phyloP scores from a whole-genome alignment of 2,797 vertebrate species.

The Catamblyrhynchus diadema region DNA sequence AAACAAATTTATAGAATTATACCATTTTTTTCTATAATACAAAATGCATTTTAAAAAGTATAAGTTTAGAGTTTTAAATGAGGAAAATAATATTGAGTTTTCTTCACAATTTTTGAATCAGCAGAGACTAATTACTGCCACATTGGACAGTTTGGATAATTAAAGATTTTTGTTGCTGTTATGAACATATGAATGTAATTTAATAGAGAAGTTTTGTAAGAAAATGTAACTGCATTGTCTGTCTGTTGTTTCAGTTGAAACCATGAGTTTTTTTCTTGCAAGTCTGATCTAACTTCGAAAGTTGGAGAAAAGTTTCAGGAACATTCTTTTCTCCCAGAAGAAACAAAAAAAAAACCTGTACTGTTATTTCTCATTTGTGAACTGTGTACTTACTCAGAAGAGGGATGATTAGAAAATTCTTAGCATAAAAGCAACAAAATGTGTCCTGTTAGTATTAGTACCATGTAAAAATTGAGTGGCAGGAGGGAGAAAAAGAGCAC shows the following conservation, averaged over 20 bases:
- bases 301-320: constrained; percentile 3
- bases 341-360: background rate
- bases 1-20: background rate
- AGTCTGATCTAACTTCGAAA: constrained; percentile 2
- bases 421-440: background rate
- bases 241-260: constrained; percentile 28
- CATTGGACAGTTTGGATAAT: constrained; percentile 39
- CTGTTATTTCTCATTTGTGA: background rate
- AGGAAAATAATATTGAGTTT: background rate
- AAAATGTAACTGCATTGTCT: constrained; percentile 45
- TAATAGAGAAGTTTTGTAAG: constrained; percentile 47
- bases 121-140: constrained; percentile 47
- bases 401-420: background rate
- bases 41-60: background rate
- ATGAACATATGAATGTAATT: constrained; percentile 56
- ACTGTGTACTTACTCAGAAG: background rate
- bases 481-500: background rate
- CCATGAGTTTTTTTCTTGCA: background rate
- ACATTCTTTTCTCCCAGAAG: background rate
- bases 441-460: background rate
- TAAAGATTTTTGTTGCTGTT: constrained; percentile 49
- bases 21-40: background rate
- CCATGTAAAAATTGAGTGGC: background rate
- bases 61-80: background rate
- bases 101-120: constrained; percentile 22